These are phyloP conservation scores for Pantherophis guttatus DNA, from an alignment of 2,113 vertebrate genomes.

Conservation along the genomic window DNA sequence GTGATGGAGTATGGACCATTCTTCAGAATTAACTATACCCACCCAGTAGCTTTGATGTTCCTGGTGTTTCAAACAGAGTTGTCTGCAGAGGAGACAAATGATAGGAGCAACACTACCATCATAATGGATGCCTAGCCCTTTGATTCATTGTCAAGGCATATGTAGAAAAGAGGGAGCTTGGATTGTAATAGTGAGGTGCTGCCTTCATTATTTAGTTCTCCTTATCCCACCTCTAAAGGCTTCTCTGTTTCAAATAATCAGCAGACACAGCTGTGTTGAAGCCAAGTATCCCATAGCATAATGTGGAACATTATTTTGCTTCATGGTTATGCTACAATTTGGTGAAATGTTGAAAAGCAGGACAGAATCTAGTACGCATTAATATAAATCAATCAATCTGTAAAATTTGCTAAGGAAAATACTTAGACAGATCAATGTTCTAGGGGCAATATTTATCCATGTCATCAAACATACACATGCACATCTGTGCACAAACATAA, in stretches of 20 bases:
- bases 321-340: neutral
- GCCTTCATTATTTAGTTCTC: neutral
- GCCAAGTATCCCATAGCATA: neutral
- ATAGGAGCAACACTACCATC: neutral
- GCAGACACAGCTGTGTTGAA: neutral
- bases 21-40: neutral
- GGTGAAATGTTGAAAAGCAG: neutral
- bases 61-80: neutral
- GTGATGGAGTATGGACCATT: neutral
- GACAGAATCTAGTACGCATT: neutral
- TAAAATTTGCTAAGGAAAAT: neutral
- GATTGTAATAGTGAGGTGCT: neutral
- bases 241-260: neutral
- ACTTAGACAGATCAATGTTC: neutral
- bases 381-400: neutral
- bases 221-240: neutral
- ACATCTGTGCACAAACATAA: neutral
- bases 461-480: neutral
- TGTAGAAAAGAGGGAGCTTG: neutral
- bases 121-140: neutral
- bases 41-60: neutral
- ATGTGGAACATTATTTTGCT: neutral
- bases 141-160: neutral
- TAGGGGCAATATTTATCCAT: neutral
- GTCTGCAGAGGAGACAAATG: neutral